Evolutionary conservation across 2,113 vertebrate species (phyloP), one percentile per base, ranked within the genome.

Genomic region (Notarius lentiginosus): DNA sequence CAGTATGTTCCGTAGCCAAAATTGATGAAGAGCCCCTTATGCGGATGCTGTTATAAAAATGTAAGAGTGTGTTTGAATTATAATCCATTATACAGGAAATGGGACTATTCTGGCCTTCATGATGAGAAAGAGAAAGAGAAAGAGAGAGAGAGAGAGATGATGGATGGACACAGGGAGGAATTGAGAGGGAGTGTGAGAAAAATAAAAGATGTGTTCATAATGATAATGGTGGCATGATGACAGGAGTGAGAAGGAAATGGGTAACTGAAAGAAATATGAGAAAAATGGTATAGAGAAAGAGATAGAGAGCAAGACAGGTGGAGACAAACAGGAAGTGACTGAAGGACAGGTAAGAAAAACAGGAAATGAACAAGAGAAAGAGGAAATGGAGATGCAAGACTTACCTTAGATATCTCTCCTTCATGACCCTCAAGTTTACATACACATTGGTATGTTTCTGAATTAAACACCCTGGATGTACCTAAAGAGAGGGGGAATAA

Each of bases 381-480:
- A 89, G 86, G 79, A 84, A 76, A 79, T 61, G 51, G 7, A 66
- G 58, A 79, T 20, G 56, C 14, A 60, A 30, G 53, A 77, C 92
- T 93, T 91, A 98, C 98, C 96, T 98, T 99, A n/a, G 97, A 98
- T 92, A 99, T 97, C 90, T 98, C 98, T 41, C 95, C 95, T 80
- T 93, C 93, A 1, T 99, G 98, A 14, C 98, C 97, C 90, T 97
- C 95, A 9, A 98, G 91, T 72, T 94, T 97, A 86, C 94, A 88
- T 12, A 97, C 93, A 92, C 96, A 97, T 87, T 96, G 91, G 87
- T 94, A 95, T 70, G 96, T 97, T 87, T 91, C 90, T 55, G 96
- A 93, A 86, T 92, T 92, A 90, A 96, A 99, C 86, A 99, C 93
- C 92, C 95, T 95, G 2, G 96, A 97, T 87, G 97, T 96, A 82